These are phyloP conservation scores for Drosophila diplacantha DNA, from an alignment of 2,888 invertebrate species.

Conservation along the genomic window DNA sequence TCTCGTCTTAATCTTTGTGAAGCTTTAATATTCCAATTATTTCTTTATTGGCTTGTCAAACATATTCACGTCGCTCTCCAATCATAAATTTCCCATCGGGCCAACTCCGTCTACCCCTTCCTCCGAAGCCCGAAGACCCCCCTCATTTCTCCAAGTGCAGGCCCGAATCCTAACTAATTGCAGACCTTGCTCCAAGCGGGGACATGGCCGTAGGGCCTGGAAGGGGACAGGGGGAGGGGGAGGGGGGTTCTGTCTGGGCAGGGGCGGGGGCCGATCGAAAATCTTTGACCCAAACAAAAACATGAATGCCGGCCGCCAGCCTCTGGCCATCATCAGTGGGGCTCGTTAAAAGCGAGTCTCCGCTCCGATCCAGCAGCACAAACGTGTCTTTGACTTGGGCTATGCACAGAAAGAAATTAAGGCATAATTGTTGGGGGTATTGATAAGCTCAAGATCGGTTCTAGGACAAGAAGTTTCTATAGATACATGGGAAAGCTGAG, in stretches of 20 bases:
- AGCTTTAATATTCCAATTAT: constrained; percentile 20
- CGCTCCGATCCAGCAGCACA: constrained; percentile 19
- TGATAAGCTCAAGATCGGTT: background rate
- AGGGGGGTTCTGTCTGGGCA: constrained; percentile 13
- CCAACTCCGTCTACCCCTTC: background rate
- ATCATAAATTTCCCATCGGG: constrained; percentile 21
- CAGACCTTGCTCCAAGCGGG: constrained; percentile 39
- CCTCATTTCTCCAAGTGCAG: constrained; percentile 23
- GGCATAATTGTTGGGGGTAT: too few species aligned
- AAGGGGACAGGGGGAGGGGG: constrained; percentile 3
- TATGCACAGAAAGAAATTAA: background rate
- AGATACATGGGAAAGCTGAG: background rate
- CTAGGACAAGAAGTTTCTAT: background rate
- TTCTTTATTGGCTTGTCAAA: constrained; percentile 19
- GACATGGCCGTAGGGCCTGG: constrained; percentile 14
- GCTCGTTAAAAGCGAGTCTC: constrained; percentile 59
- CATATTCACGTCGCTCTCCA: constrained; percentile 21
- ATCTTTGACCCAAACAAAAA: constrained; percentile 48
- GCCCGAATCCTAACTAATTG: constrained; percentile 45
- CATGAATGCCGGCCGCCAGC: constrained; percentile 41
- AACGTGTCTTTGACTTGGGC: constrained; percentile 18
- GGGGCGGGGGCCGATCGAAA: constrained; percentile 24
- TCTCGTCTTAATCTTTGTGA: constrained; percentile 33
- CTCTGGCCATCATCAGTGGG: constrained; percentile 58
- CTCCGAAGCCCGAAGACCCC: background rate